These are phyloP conservation scores for Chondrilla cf. caribensis DNA, from an alignment of 37 sponge, comb jelly and placozoan genomes.

Conservation along the genomic window DNA sequence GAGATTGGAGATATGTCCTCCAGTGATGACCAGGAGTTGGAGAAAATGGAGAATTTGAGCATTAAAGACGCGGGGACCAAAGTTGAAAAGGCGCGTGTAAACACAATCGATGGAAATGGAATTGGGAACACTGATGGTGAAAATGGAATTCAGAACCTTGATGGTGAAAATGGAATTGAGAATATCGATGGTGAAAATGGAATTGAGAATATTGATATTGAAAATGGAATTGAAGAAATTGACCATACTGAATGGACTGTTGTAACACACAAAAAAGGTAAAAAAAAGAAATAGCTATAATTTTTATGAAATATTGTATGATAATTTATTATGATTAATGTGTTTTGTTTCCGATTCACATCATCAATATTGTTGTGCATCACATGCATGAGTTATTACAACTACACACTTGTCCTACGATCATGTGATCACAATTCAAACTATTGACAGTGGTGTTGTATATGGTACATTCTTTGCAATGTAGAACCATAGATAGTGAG, in stretches of 20 bases:
- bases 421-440: too few species aligned
- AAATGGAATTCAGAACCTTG: too few species aligned
- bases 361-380: too few species aligned
- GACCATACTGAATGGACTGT: neutral
- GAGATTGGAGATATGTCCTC: neutral
- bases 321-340: too few species aligned
- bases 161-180: neutral
- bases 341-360: too few species aligned
- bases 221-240: neutral
- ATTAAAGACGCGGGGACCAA: conserved; percentile 42
- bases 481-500: too few species aligned
- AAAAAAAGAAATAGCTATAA: neutral
- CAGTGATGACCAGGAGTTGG: conserved; percentile 54
- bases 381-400: too few species aligned
- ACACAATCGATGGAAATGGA: neutral
- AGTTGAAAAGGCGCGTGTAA: neutral
- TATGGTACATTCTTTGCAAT: too few species aligned
- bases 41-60: conserved; percentile 78
- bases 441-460: too few species aligned
- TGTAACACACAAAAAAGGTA: neutral
- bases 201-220: neutral
- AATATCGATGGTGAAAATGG: neutral
- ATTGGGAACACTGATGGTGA: neutral
- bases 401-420: too few species aligned
- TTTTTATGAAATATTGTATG: neutral